Conservation (phyloP, 2,888 invertebrate species). For the Ceriagrion tenellum region DNA sequence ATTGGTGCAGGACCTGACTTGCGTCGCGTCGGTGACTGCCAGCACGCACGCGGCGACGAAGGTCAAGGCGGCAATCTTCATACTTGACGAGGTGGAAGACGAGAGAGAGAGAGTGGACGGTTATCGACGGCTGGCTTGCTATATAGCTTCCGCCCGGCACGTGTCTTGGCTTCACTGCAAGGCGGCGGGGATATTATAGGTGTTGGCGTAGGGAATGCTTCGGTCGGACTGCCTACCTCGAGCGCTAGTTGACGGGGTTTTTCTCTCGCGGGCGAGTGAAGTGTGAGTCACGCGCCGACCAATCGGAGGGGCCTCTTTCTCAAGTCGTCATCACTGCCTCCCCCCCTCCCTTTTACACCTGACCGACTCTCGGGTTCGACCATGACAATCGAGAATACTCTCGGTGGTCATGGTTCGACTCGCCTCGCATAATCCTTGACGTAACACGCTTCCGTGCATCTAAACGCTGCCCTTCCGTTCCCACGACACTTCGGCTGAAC, state of each 20-base stretch:
- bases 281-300: neutral
- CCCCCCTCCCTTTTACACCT: neutral
- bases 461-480: neutral
- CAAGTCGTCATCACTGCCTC: neutral
- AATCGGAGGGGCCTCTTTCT: neutral
- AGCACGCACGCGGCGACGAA: neutral
- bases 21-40: neutral
- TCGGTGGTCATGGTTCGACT: too few relatives aligned
- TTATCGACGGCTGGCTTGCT: neutral
- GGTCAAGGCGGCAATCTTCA: neutral
- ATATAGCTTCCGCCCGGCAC: neutral
- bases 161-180: neutral
- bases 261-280: neutral
- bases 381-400: too few relatives aligned
- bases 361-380: neutral
- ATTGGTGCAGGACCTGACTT: constrained; percentile 5
- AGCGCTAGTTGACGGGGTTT: neutral
- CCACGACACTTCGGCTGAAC: neutral
- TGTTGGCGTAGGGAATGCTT: neutral
- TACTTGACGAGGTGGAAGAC: neutral
- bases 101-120: neutral
- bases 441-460: neutral
- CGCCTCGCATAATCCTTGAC: neutral
- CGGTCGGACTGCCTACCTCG: neutral
- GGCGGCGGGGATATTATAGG: neutral